Percentiles rank a stretch among this genome's conserved stretches.
These are phyloP conservation scores for Tetragnatha versicolor DNA, from an alignment of 1,140 invertebrate genomes.

Conservation along the genomic window DNA sequence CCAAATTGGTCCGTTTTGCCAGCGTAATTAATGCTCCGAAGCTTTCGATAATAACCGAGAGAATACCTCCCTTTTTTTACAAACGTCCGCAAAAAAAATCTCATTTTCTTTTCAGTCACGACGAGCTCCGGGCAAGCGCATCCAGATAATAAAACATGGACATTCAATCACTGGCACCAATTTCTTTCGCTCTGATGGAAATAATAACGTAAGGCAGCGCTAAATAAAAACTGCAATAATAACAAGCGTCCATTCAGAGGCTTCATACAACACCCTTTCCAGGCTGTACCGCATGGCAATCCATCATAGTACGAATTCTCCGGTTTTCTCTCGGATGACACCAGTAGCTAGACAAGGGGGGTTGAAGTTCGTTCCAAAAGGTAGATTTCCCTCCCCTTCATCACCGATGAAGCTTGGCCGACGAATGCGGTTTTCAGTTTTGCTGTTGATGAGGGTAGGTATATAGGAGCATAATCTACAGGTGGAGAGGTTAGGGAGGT, in stretches of 20 bases:
- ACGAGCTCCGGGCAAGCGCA: background rate
- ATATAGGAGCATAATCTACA: no score
- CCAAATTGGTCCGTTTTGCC: no score
- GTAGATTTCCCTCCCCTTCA: no score
- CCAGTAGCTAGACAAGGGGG: background rate
- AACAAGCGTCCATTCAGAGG: background rate
- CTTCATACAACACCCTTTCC: slow-evolving; percentile 33
- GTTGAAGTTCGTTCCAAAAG: no score
- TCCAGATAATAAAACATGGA: slow-evolving; percentile 28
- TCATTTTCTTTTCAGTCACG: slow-evolving; percentile 42
- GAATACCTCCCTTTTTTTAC: background rate
- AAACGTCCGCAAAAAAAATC: slow-evolving; percentile 2
- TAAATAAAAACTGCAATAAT: no score
- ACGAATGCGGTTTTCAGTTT: background rate
- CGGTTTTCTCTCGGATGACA: slow-evolving; percentile 39
- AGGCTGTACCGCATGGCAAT: background rate
- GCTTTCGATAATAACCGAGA: slow-evolving; percentile 14
- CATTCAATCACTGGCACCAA: slow-evolving; percentile 35
- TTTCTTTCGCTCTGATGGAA: background rate
- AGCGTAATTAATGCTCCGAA: slow-evolving; percentile 24
- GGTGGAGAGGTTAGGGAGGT: no score
- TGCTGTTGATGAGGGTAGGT: slow-evolving; percentile 25
- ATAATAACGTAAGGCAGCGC: background rate
- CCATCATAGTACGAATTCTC: slow-evolving; percentile 37
- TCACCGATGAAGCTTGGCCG: background rate